phyloP scores from a whole-genome alignment of 2,797 vertebrate genomes.

The Poeciliopsis turneri region DNA sequence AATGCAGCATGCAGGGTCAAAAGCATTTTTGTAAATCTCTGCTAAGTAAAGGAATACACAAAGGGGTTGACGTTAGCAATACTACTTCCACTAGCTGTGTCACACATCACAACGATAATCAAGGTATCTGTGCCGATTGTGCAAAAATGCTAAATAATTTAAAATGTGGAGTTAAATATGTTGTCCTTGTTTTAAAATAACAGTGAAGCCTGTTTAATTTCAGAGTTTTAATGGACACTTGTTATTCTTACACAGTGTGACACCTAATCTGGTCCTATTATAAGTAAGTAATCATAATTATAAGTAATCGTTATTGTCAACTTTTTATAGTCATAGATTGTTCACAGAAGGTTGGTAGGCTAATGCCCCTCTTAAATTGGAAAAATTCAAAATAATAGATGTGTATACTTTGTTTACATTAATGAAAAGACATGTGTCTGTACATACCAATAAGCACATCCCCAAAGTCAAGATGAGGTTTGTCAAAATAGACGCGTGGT shows the following conservation, averaged over 20 bases:
- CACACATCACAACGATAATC: neutral
- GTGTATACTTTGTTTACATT: neutral
- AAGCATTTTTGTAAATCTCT: neutral
- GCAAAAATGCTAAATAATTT: neutral
- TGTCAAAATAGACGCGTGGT: constrained; percentile 83
- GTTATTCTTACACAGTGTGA: neutral
- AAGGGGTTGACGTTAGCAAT: neutral
- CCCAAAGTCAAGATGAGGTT: constrained; percentile 83
- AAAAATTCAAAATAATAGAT: neutral
- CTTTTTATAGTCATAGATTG: neutral
- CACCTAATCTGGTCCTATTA: neutral
- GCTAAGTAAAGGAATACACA: neutral
- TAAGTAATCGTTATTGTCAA: neutral
- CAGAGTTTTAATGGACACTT: neutral
- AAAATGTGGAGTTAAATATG: neutral
- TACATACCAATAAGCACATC: constrained; percentile 85
- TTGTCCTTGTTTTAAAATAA: neutral
- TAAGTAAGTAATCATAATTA: neutral
- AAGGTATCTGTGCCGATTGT: neutral
- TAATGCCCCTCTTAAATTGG: neutral
- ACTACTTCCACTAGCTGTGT: neutral
- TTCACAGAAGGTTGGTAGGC: neutral
- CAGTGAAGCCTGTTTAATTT: neutral
- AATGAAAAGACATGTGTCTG: too few species aligned
- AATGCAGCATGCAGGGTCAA: neutral